A percentile compares a stretch with the other conserved stretches of the same genome.
phyloP scores from a whole-genome alignment of 2,888 invertebrate species.

The Digitonthophagus gazella region DNA sequence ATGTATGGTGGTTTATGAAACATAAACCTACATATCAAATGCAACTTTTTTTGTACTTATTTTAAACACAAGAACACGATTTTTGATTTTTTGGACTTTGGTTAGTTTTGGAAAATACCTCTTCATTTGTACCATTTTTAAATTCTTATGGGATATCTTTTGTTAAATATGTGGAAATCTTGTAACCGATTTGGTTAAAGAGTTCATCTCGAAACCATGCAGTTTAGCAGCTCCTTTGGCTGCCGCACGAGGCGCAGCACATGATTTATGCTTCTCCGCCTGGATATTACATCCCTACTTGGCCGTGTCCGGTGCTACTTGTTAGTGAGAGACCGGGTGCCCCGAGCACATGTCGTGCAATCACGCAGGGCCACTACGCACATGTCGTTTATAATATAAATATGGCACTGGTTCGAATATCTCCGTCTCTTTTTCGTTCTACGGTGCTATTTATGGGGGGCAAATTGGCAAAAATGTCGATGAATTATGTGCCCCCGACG shows the following conservation, averaged over 20 bases:
- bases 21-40: no score
- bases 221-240: not conserved
- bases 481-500: not conserved
- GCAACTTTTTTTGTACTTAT: no score
- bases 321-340: not conserved
- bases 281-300: conserved; percentile 29
- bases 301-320: conserved; percentile 26
- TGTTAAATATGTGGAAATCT: no score
- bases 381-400: not conserved
- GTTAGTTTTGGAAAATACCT: no score
- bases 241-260: not conserved
- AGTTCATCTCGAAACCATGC: not conserved
- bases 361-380: not conserved
- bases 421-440: not conserved
- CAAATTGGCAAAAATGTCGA: not conserved
- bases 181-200: not conserved
- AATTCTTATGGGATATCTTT: no score
- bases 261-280: conserved; percentile 28
- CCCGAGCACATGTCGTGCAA: not conserved
- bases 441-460: not conserved
- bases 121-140: no score
- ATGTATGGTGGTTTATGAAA: no score
- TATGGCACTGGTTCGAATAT: not conserved
- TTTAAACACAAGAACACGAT: no score
- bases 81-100: no score